Evolutionary conservation across 2,888 invertebrate genomes (phyloP).

Genomic region (Strigamia transsilvanica): DNA sequence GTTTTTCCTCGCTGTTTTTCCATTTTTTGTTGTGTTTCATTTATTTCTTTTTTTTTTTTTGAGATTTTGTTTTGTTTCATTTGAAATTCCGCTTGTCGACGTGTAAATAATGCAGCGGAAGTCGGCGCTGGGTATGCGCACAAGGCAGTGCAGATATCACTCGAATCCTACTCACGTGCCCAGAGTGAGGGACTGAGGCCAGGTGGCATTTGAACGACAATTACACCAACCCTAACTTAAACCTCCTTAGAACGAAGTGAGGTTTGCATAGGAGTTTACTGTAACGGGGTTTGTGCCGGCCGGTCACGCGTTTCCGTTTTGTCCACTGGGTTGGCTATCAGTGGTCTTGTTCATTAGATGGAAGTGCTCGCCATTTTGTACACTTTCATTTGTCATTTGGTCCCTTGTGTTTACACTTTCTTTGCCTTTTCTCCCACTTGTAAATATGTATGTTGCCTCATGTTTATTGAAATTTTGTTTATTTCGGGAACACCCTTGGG

Average conservation of each 20-base stretch:
- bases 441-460: conserved; percentile 20
- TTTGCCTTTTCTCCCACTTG: not conserved
- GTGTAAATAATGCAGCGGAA: conserved; percentile 6
- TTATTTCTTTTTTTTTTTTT: not conserved
- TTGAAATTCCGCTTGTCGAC: not conserved
- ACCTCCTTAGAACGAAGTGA: not conserved
- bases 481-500: not conserved
- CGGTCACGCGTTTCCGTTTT: conserved; percentile 20
- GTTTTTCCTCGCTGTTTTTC: too few relatives aligned
- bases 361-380: conserved; percentile 15
- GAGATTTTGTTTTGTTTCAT: not conserved
- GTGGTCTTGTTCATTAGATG: conserved; percentile 20
- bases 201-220: conserved; percentile 6
- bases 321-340: conserved; percentile 20
- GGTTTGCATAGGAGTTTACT: not conserved
- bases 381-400: conserved; percentile 20
- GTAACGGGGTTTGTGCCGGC: not conserved
- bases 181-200: not conserved
- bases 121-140: conserved; percentile 7
- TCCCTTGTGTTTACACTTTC: not conserved
- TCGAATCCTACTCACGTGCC: conserved; percentile 20
- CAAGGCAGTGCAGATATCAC: conserved; percentile 9
- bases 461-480: conserved; percentile 19
- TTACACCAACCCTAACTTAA: conserved; percentile 20
- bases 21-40: too few relatives aligned